Percentiles rank a stretch among this genome's conserved stretches.
Conservation (phyloP, 37 sponge, comb jelly and placozoan species). For the Cliona cf. orientalis region DNA sequence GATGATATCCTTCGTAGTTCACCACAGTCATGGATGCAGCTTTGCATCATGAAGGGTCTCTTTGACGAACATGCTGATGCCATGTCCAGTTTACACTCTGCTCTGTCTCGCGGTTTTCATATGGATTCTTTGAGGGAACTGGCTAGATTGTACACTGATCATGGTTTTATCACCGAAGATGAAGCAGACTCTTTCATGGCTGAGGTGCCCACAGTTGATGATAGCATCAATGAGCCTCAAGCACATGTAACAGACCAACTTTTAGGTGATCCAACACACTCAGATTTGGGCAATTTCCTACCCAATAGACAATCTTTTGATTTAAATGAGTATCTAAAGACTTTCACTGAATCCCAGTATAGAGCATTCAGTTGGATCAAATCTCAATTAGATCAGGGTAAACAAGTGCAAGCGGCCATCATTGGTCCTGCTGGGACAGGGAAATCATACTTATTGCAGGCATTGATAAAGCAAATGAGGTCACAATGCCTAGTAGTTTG, state of each 20-base stretch:
- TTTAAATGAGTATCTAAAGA: too few relatives aligned
- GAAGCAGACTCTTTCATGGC: conserved; percentile 11
- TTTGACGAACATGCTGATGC: conserved; percentile 11
- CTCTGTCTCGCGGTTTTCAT: not conserved
- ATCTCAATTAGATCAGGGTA: not conserved
- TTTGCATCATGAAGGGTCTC: not conserved
- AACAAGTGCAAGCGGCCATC: conserved; percentile 6
- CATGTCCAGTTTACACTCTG: not conserved
- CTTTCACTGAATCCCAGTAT: too few relatives aligned
- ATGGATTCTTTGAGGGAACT: not conserved
- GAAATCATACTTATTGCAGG: conserved; percentile 15
- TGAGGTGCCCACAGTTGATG: not conserved
- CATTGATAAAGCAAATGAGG: not conserved
- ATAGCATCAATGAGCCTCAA: not conserved
- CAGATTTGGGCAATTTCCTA: conserved; percentile 9
- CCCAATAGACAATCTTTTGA: too few relatives aligned
- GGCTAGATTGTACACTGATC: not conserved
- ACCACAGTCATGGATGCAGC: conserved; percentile 21
- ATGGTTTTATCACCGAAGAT: not conserved
- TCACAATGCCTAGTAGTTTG: not conserved
- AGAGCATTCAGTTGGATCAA: conserved; percentile 20
- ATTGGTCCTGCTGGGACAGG: conserved; percentile 26
- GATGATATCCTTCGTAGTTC: not conserved
- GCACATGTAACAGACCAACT: conserved; percentile 1
- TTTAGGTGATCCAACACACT: not conserved